Percentiles rank a stretch among this genome's conserved stretches.
Evolutionary conservation across 2,888 invertebrate species (phyloP).

Genomic region (Acleris laterana): DNA sequence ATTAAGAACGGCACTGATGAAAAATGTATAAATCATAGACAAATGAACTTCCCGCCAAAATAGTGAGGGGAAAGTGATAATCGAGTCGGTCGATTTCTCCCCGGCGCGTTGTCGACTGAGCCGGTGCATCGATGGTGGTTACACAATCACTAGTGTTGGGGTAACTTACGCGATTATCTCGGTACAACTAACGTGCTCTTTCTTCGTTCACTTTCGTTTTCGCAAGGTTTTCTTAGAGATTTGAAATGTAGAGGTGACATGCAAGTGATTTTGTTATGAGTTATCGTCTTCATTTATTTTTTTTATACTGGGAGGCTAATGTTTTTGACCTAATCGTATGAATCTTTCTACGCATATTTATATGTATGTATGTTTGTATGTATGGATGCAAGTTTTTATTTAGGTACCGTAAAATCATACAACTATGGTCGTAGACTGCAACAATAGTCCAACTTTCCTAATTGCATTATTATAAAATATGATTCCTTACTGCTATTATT

Average conservation of each 20-base stretch:
- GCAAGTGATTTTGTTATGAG: not conserved
- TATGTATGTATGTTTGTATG: too few species aligned
- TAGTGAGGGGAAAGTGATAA: conserved; percentile 72
- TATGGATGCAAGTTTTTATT: too few species aligned
- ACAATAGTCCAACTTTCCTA: too few species aligned
- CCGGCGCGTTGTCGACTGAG: conserved; percentile 65
- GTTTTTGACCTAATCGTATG: too few species aligned
- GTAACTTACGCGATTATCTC: conserved; percentile 28
- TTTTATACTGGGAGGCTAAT: too few species aligned
- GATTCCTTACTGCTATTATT: too few species aligned
- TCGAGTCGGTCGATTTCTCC: conserved; percentile 68
- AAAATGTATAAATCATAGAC: conserved; percentile 1
- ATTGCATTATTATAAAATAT: too few species aligned
- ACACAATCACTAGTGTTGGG: conserved; percentile 55
- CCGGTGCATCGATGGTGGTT: conserved; percentile 56
- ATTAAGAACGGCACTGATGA: conserved; percentile 5
- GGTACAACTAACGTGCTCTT: conserved; percentile 31
- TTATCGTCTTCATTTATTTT: too few species aligned
- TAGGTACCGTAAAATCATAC: too few species aligned
- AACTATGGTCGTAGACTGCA: too few species aligned
- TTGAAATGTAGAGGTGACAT: conserved; percentile 1
- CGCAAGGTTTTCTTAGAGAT: conserved; percentile 18
- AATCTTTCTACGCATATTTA: too few species aligned
- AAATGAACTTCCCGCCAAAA: conserved; percentile 30
- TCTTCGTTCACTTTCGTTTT: conserved; percentile 32